Evolutionary conservation across 1,140 invertebrate genomes (phyloP), one percentile per base, ranked within the genome.

Genomic region (Papilio helenus): DNA sequence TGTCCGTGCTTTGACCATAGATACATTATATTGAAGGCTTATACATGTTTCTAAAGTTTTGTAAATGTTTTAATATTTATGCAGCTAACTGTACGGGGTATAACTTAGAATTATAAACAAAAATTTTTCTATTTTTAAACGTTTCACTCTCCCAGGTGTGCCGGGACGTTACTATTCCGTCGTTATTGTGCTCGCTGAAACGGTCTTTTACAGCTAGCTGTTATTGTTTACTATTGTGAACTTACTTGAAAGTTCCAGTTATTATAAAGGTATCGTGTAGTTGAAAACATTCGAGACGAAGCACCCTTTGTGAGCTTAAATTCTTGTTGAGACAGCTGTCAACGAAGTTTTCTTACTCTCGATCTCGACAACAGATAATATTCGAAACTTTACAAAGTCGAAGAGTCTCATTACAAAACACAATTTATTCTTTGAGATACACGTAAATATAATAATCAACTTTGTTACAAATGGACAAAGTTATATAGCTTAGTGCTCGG

Each of bases 251-350:
- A 18, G 5, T n/a, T 7, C 18, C 4, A n/a, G 16, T 55, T n/a
- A n/a, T n/a, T n/a, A n/a, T 55, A 55, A 55, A 55, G 18, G 51
- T n/a, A 55, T 55, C 12, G 16, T 55, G 4, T 55, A 65, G 12
- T 26, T 29, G 29, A 65, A 16, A 65, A 29, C 26, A 65, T 29
- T 29, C 12, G 26, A 29, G 12, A 14, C 9, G 26, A 26, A 65
- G 26, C 26, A 65, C n/a, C n/a, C 72, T 73, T 73, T 73, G 72
- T 49, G 44, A 39, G 10, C 20, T 20, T 49, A 23, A 46, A 73
- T 44, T 49, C 72, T 49, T 73, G 42, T 73, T 73, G 20, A 23
- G 72, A 73, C 72, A 73, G 72, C 72, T 73, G 72, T 46, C 72
- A 23, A 49, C 44, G 26, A 65, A 65, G 61, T 65, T 65, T 61